phyloP scores from a whole-genome alignment of 2,797 vertebrate genomes.

The Vultur gryphus region DNA sequence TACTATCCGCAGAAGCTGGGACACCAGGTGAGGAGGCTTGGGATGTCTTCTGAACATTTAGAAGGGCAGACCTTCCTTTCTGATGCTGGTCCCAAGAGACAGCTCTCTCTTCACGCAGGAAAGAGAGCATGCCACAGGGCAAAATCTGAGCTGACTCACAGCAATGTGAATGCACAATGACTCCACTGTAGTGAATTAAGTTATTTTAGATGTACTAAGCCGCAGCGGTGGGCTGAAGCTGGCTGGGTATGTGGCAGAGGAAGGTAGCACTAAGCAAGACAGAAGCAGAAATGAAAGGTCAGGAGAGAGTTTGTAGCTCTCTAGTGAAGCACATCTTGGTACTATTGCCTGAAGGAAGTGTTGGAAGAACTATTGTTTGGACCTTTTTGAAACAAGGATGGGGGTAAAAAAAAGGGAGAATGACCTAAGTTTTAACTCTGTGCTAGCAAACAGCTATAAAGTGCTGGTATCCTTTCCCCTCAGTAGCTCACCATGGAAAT shows the following conservation, averaged over 20 bases:
- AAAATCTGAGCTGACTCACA: neutral
- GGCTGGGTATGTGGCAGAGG: neutral
- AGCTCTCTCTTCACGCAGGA: neutral
- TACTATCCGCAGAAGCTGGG: neutral
- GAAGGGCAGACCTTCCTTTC: neutral
- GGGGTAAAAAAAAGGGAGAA: neutral
- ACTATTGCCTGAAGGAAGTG: neutral
- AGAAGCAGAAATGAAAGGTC: neutral
- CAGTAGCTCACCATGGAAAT: neutral
- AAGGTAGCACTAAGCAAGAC: neutral
- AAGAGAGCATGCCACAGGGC: neutral
- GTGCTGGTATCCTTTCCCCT: neutral
- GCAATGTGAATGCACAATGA: neutral
- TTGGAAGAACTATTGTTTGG: neutral
- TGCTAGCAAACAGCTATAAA: neutral
- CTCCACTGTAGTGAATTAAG: neutral
- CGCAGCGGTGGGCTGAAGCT: rapidly evolving
- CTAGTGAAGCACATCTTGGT: neutral
- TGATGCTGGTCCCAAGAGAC: neutral
- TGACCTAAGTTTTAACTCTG: neutral
- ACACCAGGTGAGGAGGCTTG: conserved; percentile 51
- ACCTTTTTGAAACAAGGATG: neutral
- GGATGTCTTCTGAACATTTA: neutral
- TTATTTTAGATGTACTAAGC: neutral
- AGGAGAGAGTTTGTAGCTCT: neutral